A percentile compares a stretch with the other conserved stretches of the same genome.
Conservation (phyloP, 2,797 vertebrate species). For the Apodemus agrarius region DNA sequence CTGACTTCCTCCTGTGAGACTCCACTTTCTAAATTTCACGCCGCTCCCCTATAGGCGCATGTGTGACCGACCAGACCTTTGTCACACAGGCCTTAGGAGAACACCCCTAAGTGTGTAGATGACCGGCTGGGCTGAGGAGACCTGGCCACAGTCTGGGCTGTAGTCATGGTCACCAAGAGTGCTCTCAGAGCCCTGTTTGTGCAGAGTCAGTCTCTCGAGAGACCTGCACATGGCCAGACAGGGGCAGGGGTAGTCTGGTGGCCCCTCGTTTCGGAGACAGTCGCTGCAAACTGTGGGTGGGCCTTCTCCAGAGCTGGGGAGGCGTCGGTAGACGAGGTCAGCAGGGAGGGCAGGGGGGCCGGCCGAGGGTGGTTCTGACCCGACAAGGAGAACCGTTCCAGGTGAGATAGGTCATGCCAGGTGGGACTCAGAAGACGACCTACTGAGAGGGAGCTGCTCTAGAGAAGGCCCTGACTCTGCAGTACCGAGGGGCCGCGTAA, state of each 20-base stretch:
- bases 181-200: not conserved
- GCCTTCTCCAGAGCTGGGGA: not conserved
- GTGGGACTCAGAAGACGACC: rapidly evolving
- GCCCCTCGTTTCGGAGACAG: not conserved
- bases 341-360: rapidly evolving
- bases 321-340: rapidly evolving
- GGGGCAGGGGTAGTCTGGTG: too few relatives aligned
- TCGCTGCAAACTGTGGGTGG: too few relatives aligned
- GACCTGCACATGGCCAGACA: not conserved
- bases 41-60: too few relatives aligned
- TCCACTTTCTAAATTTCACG: not conserved
- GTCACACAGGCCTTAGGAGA: not conserved
- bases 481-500: too few relatives aligned
- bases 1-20: not conserved
- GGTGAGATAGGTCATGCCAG: not conserved
- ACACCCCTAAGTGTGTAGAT: not conserved
- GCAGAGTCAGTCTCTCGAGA: not conserved
- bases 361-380: not conserved
- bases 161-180: not conserved
- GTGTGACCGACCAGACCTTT: not conserved
- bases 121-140: not conserved
- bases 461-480: not conserved
- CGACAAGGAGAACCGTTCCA: not conserved
- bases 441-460: not conserved
- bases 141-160: rapidly evolving